Evolutionary conservation across 2,797 vertebrate species (phyloP).

Genomic region (Ciconia nigra): DNA sequence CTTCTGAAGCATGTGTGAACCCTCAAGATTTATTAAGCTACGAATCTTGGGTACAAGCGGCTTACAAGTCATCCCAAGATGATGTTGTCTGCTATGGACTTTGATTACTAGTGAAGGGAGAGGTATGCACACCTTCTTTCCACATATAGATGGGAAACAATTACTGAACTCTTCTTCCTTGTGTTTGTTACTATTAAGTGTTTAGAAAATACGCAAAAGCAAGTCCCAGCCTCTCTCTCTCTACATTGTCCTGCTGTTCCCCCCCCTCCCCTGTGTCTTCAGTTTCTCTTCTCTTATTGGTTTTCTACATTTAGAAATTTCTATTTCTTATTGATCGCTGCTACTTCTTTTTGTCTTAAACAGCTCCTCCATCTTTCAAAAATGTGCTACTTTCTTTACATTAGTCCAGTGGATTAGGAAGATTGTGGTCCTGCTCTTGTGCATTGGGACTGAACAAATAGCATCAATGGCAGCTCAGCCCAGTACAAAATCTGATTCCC

Average conservation of each 20-base stretch:
- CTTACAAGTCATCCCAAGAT: not conserved
- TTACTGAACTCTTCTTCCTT: not conserved
- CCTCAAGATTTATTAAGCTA: not conserved
- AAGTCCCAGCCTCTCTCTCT: not conserved
- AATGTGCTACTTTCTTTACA: not conserved
- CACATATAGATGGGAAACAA: not conserved
- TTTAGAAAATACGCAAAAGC: not conserved
- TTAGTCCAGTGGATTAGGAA: not conserved
- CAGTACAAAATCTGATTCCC: not conserved
- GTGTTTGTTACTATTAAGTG: not conserved
- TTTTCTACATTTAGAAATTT: not conserved
- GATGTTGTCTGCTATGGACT: not conserved
- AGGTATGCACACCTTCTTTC: not conserved
- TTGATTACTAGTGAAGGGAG: not conserved
- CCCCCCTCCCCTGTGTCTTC: not conserved
- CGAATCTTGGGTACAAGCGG: fast-evolving
- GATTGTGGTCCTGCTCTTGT: not conserved
- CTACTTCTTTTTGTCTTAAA: not conserved
- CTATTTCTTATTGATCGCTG: not conserved
- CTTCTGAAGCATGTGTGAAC: not conserved
- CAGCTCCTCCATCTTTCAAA: not conserved
- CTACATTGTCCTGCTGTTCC: fast-evolving
- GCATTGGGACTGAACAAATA: not conserved
- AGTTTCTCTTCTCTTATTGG: not conserved
- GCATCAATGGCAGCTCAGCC: not conserved